Base-by-base conservation (phyloP, 2,113 vertebrate genomes). In the Leiothrix lutea region DNA sequence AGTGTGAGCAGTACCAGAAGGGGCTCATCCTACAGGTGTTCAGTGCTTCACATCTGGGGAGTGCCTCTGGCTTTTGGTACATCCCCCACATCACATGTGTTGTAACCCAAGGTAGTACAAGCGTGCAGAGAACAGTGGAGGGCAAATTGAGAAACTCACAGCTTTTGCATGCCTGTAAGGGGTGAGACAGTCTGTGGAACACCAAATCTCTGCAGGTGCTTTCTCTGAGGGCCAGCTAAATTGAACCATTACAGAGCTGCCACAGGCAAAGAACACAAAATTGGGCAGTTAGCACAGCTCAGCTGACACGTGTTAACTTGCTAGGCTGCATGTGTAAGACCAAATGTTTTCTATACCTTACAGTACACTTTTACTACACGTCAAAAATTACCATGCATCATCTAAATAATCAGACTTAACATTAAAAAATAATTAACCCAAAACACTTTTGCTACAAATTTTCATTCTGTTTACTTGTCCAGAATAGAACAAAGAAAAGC, bases 231-330 rank as follows among this genome's bases (percentile, higher is more conserved):
- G 84, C 84, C 93, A 70, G 81, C 61, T 95, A 96, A 96, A 92
- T 91, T 89, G 90, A 95, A 62, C 84, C 66, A 96, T 94, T 91
- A 87, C n/a, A 54, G 16, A 87, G 91, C 84, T 91, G 89, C 95
- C 92, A 96, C 66, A 86, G 95, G 94, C 92, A 94, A 96, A 83
- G 92, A 96, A 93, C 84, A 92, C 67, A 88, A 95, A 94, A 96
- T 95, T 92, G 94, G 86, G 82, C 83, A 92, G 91, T 95, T 94
- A 95, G 64, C 86, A 45, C 67, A 88, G 91, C 80, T 92, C 91
- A 74, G 25, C 86, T 86, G 88, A 92, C 95, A 94, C 23, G 72
- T 86, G 86, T 83, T 86, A 74, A 93, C 95, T 93, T 97, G 96
- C 88, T 83, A 53, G 66, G 61, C 81, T 94, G 78, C 56, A 60